Percentiles rank a stretch among this genome's conserved stretches.
Evolutionary conservation across 2,797 vertebrate species (phyloP).

Genomic region (Chiroxiphia lanceolata): DNA sequence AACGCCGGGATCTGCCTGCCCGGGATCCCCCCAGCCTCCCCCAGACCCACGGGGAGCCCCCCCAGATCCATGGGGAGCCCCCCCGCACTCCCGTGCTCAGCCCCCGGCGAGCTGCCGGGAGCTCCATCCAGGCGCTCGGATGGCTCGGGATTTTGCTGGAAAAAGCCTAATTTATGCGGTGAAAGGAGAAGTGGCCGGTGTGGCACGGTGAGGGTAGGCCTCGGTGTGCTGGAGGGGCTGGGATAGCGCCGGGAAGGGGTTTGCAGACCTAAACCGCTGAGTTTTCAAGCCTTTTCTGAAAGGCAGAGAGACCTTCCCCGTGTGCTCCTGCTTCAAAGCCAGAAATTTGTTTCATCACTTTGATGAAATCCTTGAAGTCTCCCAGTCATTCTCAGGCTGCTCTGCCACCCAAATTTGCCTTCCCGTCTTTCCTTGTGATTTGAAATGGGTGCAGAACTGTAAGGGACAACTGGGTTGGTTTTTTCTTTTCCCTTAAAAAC

Average conservation of each 20-base stretch:
- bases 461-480: background rate
- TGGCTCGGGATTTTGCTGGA: slow-evolving; percentile 18
- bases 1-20: background rate
- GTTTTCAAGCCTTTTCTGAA: background rate
- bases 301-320: background rate
- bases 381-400: slow-evolving; percentile 3
- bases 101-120: background rate
- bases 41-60: background rate
- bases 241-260: background rate
- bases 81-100: background rate
- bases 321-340: background rate
- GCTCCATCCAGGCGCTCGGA: background rate
- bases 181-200: background rate
- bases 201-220: background rate
- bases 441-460: background rate
- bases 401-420: slow-evolving; percentile 2
- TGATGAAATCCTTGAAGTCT: slow-evolving; percentile 18
- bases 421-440: background rate
- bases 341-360: background rate
- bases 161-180: background rate
- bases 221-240: background rate
- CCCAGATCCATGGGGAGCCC: too few relatives aligned
- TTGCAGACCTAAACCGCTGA: rapidly evolving
- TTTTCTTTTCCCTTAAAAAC: too few relatives aligned
- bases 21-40: background rate